Evolutionary conservation across 2,113 vertebrate species (phyloP), one percentile per base, ranked within the genome.

Genomic region (Burhinus bistriatus): DNA sequence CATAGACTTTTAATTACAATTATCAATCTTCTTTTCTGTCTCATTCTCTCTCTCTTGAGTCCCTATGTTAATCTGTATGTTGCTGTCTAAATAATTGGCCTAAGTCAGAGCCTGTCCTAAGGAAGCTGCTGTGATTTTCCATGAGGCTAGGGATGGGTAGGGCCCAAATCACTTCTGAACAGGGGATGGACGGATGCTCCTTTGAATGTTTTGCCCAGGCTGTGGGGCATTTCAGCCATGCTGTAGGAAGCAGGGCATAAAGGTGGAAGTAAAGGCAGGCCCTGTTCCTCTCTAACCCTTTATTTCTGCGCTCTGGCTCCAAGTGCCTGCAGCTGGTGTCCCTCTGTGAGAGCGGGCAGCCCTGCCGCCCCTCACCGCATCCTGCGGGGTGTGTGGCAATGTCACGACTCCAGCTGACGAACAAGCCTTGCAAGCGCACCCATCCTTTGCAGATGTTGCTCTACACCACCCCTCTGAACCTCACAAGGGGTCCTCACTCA

Each of bases 1-100:
- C 58, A 76, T 65, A 65, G 89, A 80, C 23, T 79, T 95, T 72
- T 93, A 97, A 96, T 94, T 89, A 93, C 42, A 40, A 95, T 85
- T 93, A 96, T 97, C 87, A 77, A 94, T 95, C 93, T 95, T 91
- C 51, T 84, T 91, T 89, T 82, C 84, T 88, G 57, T 69, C 44
- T 91, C 58, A 13, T 82, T 57, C 55, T 79, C 57, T 76, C 26
- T 82, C 47, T 89, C 80, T 44, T 0, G 4, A 47, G 21, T 64
- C 57, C 25, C 3, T 49, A 27, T 42, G 44, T 75, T 96, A 90
- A 91, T 84, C 70, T 89, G 8, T 27, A 19, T 69, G 21, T 72
- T 89, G 38, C 40, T 85, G 8, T 85, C 44, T 49, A 89, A 95
- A 89, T 78, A 92, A 93, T 2, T 34, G 49, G 34, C 30, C 29